Base-by-base conservation (phyloP, 2,888 invertebrate genomes). In the Polietes domitor region DNA sequence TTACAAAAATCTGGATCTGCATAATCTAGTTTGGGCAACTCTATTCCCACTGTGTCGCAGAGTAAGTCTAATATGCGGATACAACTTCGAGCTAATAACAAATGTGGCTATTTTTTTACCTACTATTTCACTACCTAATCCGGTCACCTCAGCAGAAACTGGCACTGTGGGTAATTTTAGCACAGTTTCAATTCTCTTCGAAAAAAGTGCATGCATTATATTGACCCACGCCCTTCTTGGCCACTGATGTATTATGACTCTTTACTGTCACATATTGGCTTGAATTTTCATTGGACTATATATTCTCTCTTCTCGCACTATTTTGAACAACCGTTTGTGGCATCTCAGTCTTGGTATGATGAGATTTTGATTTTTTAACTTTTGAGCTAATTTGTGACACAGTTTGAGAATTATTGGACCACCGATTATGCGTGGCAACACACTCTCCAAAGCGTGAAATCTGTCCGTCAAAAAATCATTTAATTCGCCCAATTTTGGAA, bases 361-460 rank as follows among this genome's bases (percentile, higher is more conserved):
- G 63, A 1, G 32, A 7, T 63, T 9, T 63, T 32, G 3, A 37
- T 3, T 53, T n/a, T 7, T 28, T 63, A 3, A 28, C 24, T 53
- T 53, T 53, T 9, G 32, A 6, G 9, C 32, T 32, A 6, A 9
- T 32, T 32, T 32, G 32, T 32, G 5, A 32, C 4, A 32, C 4
- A 32, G 5, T 32, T 32, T 53, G 17, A 53, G 6, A 53, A 7
- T 53, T n/a, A 63, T 37, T 63, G 7, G 32, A 32, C 32, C 6
- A 53, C 17, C 17, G n/a, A 2, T 15, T 15, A 15, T 17, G 1
- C 7, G 50, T 5, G 2, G 32, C 26, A 37, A 32, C 10, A 63
- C 63, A 32, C 63, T 63, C n/a, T 63, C 37, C 12, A 63, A 32
- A 4, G 63, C 63, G 4, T 63, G 63, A 37, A 32, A 63, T 9